A percentile compares a stretch with the other conserved stretches of the same genome.
These are phyloP conservation scores for Sycobia sp. DNA, from an alignment of 1,140 invertebrate genomes.

Conservation along the genomic window DNA sequence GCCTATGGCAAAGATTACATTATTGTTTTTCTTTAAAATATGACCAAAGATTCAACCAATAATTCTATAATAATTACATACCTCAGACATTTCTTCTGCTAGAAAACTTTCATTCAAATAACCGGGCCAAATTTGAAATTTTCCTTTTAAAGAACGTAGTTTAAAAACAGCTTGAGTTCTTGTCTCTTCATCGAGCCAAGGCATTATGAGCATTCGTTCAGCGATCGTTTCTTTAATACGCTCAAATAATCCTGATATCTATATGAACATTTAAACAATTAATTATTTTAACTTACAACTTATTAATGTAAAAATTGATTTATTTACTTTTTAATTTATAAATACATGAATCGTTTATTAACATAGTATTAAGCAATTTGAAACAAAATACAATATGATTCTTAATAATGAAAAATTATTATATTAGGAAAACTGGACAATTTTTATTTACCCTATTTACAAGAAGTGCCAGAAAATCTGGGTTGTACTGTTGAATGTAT, in stretches of 20 bases:
- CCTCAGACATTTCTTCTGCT: constrained; percentile 49
- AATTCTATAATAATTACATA: constrained; percentile 30
- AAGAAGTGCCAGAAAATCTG: constrained; percentile 54
- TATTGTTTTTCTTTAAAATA: too few relatives aligned
- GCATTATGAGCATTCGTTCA: constrained; percentile 63
- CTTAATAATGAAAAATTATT: neutral
- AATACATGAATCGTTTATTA: too few relatives aligned
- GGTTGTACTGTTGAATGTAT: constrained; percentile 60
- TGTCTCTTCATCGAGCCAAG: constrained; percentile 71
- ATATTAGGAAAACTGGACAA: neutral
- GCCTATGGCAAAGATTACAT: neutral
- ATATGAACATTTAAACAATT: too few relatives aligned
- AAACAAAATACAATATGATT: too few relatives aligned
- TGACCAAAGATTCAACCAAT: too few relatives aligned
- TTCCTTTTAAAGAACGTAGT: constrained; percentile 63
- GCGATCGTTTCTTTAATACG: constrained; percentile 67
- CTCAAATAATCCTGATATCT: constrained; percentile 51
- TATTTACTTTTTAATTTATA: too few relatives aligned
- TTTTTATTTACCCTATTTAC: constrained; percentile 51
- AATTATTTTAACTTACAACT: too few relatives aligned
- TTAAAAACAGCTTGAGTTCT: constrained; percentile 66
- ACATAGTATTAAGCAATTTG: too few relatives aligned
- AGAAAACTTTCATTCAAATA: constrained; percentile 56
- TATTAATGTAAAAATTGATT: neutral
- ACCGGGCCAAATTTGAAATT: constrained; percentile 61